Evolutionary conservation across 2,797 vertebrate species (phyloP), one percentile per base, ranked within the genome.

Genomic region (Betta splendens): DNA sequence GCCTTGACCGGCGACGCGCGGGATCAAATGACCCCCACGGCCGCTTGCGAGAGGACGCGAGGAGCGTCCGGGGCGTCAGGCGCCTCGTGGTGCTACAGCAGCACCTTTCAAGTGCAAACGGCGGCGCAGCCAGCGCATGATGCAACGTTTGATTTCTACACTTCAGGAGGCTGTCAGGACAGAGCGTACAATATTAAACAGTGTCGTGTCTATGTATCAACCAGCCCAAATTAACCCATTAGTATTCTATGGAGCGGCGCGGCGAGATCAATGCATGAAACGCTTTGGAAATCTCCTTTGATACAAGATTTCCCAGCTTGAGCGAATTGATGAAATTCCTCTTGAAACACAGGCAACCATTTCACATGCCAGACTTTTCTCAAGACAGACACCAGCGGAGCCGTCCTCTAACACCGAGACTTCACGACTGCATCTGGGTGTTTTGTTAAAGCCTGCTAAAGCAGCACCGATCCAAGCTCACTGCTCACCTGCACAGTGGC

Each of bases 231-330:
- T 90, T 66, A 87, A 87, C 62, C 86, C 75, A 89, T 90, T 89
- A 88, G 86, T 83, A 90, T 90, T 79, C 89, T 81, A 59, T 8
- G 68, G 77, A 70, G 79, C 40, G 31, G 66, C 32, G 77, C 55
- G 38, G 63, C 7, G 54, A 86, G 87, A 90, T 90, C 86, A 89
- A 86, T 84, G 86, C 85, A 73, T 81, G 83, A 87, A 87, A 89
- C 87, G 16, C 80, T 87, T 87, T 90, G 84, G 85, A 89, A 89
- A 88, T 89, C 84, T 89, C 85, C 89, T 90, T 90, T 90, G 87
- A 89, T 89, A 87, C 78, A 47, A 88, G 86, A 89, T 90, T 89
- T 90, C 86, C 89, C 85, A 84, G 84, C 86, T 85, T 81, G 85
- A 81, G 83, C 66, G 64, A 82, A 87, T 90, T 90, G 89, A 90